Evolutionary conservation across 64 coral and sea anemone species (phyloP).

Genomic region (Stylophora pistillata): DNA sequence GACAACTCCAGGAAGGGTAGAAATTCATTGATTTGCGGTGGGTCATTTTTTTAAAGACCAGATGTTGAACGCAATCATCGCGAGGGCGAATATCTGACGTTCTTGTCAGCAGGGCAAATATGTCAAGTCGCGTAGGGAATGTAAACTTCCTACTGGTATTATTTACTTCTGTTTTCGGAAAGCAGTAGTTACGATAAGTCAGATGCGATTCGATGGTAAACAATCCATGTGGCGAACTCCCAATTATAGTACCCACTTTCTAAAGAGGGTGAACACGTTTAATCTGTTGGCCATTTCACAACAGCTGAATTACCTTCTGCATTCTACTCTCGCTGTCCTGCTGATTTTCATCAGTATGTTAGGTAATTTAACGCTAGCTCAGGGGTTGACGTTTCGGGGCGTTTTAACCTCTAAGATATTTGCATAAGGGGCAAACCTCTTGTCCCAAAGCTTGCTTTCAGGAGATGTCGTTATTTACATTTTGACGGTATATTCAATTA

Average conservation of each 20-base stretch:
- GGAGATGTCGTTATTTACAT: background rate
- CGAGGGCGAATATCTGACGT: background rate
- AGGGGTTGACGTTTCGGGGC: background rate
- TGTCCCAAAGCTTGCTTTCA: background rate
- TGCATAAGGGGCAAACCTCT: background rate
- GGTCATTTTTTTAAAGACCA: background rate
- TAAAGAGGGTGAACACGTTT: background rate
- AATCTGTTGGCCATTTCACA: background rate
- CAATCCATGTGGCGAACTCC: background rate
- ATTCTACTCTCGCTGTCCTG: background rate
- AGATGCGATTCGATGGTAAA: background rate
- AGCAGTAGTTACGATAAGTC: background rate
- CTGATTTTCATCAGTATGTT: background rate
- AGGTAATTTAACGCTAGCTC: slow-evolving; percentile 6
- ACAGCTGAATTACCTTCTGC: background rate
- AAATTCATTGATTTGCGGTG: background rate
- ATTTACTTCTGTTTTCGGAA: slow-evolving; percentile 22
- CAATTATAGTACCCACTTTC: background rate
- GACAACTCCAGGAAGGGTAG: too few species aligned
- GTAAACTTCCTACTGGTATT: slow-evolving; percentile 3
- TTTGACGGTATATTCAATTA: background rate
- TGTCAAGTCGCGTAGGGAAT: slow-evolving; percentile 51
- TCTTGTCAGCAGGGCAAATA: slow-evolving; percentile 1
- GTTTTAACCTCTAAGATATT: background rate
- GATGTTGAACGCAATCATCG: background rate